A percentile compares a stretch with the other conserved stretches of the same genome.
Conservation (phyloP, 2,113 vertebrate species). For the Castor canadensis region DNA sequence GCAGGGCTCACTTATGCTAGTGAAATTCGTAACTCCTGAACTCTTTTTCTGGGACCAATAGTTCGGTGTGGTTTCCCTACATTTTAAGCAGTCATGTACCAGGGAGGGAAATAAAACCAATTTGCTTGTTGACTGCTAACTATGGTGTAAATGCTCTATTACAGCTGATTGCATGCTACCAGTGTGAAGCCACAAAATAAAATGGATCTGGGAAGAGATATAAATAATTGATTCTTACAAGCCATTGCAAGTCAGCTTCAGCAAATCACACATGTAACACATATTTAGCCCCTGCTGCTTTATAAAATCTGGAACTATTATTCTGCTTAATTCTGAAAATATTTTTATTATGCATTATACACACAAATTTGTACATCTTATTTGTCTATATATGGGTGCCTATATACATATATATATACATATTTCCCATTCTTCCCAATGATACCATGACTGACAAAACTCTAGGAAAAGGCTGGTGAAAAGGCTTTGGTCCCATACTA, state of each 20-base stretch:
- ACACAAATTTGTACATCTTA: background rate
- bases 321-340: background rate
- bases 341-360: background rate
- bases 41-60: background rate
- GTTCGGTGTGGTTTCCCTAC: background rate
- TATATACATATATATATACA: background rate
- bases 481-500: background rate
- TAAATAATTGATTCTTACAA: background rate
- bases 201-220: background rate
- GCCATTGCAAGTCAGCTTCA: rapidly evolving
- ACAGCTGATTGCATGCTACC: background rate
- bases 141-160: background rate
- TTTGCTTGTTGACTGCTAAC: background rate
- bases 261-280: background rate
- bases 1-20: no score
- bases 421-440: background rate
- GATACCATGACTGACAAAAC: background rate
- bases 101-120: rapidly evolving
- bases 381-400: background rate
- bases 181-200: background rate
- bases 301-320: background rate
- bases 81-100: background rate
- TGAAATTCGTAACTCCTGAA: background rate
- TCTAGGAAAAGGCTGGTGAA: background rate
- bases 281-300: background rate